Base-by-base conservation (phyloP, 2,797 vertebrate species). In the Pyrocephalus nanus region DNA sequence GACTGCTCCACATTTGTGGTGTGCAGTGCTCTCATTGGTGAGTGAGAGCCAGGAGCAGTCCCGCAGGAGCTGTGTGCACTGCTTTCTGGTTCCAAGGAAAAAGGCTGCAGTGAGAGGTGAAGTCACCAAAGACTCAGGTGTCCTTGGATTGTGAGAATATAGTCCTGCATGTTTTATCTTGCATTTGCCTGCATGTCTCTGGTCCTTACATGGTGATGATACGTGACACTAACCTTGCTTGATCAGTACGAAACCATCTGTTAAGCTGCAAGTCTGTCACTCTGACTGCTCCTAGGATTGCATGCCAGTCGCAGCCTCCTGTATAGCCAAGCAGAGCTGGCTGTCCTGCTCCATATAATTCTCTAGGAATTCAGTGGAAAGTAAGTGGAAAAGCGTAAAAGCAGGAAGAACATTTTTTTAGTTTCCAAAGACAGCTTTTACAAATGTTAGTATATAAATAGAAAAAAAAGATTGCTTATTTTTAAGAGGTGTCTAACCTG, bases 371-470 rank as follows among this genome's bases (percentile, higher is more conserved):
- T 94, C 66, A 58, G 4, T 38, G 57, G 73, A 90, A 93, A 86
- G 67, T 71, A 82, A 94, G 57, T 93, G 45, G 86, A 65, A 94
- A 91, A 91, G n/a, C 8, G 61, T 76, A 89, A 18, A 61, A 95
- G 83, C 61, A 85, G 90, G 74, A 94, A 93, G 71, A 58, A 86
- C 71, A 90, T 80, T 83, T 60, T 51, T 30, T 3, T 6, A 42
- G 21, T 81, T 95, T 94, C 83, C 84, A 86, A 93, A 91, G 85
- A 69, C 51, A 70, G 53, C 69, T 93, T 96, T 86, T 90, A 84
- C 80, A 92, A 96, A 91, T 36, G 76, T 27, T 34, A 50, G 8
- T 50, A 75, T 78, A 92, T 85, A 94, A 94, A 91, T 53, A 96
- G 89, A 76, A 57, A 43, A 74, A 61, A 43, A 40, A 62, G 6